Base-by-base conservation (phyloP, 2,888 invertebrate genomes). In the Cordilura impudica region DNA sequence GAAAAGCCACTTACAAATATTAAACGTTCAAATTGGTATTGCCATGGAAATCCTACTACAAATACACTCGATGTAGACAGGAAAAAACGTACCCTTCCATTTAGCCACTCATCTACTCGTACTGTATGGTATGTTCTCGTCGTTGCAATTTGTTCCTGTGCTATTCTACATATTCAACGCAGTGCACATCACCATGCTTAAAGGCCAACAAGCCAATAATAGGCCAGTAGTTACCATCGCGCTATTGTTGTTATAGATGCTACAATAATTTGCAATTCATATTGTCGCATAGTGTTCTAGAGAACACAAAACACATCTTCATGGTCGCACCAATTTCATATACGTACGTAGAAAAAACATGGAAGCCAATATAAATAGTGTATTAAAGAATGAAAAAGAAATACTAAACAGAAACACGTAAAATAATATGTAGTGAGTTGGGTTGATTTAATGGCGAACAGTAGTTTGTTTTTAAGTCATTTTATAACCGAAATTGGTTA, bases 1-100 rank as follows among this genome's bases (percentile, higher is more conserved):
- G 75, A 71, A 75, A 79, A 75, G 75, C 71, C 75, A 79, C 75
- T 79, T 72, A 71, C 71, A 75, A 70, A 79, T 79, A 79, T 79
- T 79, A 79, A 79, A 75, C 56, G 75, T 47, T 75, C 47, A 53
- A 43, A 76, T 56, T 21, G 51, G 60, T 75, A 65, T 58, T 53
- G 63, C 66, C 29, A 35, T 18, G 10, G 43, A 53, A 45, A 35
- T 51, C 23, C 49, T 65, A 45, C 26, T 65, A 61, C 60, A 67
- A 66, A 66, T 60, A 47, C 51, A 39, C 61, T 69, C 61, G 56
- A 76, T 69, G 35, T 67, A 60, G 35, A 39, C 49, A 49, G 19
- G 8, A 19, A 6, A 12, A 16, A 21, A 51, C 51, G 26, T 21
- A 54, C 12, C 16, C 23, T 18, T 12, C 43, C 60, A 74, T 39